Percentiles rank a stretch among this genome's conserved stretches.
phyloP scores from a whole-genome alignment of 2,888 invertebrate species.

The Empis livida region DNA sequence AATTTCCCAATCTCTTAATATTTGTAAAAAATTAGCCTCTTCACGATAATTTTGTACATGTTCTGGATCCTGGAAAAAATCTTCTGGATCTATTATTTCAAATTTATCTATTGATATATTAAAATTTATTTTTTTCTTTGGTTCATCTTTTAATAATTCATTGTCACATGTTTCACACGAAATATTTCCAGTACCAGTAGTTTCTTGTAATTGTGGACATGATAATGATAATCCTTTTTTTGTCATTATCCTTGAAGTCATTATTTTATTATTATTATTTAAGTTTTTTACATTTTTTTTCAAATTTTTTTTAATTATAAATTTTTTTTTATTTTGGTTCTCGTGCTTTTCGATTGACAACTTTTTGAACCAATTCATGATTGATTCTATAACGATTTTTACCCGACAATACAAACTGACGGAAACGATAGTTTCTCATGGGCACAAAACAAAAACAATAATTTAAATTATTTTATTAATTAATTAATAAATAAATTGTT shows the following conservation, averaged over 20 bases:
- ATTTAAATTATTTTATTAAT: background rate
- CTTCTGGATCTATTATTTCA: slow-evolving; percentile 30
- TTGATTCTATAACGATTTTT: slow-evolving; percentile 46
- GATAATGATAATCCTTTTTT: no score
- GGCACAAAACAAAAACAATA: slow-evolving; percentile 20
- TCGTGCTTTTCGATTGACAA: slow-evolving; percentile 44
- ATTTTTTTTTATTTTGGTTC: slow-evolving; percentile 28
- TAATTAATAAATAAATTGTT: background rate
- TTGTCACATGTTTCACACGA: no score
- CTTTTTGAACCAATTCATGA: slow-evolving; percentile 53
- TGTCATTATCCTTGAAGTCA: no score
- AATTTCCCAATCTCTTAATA: slow-evolving; percentile 34
- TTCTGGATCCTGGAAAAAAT: slow-evolving; percentile 34
- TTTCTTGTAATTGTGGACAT: no score
- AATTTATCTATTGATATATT: slow-evolving; percentile 10
- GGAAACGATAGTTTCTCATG: slow-evolving; percentile 48
- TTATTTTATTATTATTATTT: no score
- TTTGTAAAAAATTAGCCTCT: slow-evolving; percentile 25
- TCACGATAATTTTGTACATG: slow-evolving; percentile 30
- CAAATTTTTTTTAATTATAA: slow-evolving; percentile 7
- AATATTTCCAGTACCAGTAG: no score
- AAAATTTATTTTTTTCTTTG: no score
- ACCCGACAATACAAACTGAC: slow-evolving; percentile 48
- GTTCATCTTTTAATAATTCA: no score
- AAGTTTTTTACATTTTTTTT: slow-evolving; percentile 2